Conservation (phyloP, 2,888 invertebrate genomes). For the Cerceris rybyensis region DNA sequence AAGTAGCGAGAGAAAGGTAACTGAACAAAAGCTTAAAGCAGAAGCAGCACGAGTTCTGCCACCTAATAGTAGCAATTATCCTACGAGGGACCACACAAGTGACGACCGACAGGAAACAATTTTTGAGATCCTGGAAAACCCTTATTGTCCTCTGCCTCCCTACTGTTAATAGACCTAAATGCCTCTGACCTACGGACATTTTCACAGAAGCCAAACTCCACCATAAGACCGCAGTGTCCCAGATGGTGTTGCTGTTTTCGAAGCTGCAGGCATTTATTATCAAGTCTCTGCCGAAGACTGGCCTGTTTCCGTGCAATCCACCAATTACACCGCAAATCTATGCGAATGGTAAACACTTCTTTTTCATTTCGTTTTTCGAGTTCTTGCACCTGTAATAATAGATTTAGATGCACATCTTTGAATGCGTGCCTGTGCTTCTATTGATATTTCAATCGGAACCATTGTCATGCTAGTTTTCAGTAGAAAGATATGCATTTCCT, state of each 20-base stretch:
- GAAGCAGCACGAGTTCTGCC: background rate
- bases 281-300: conserved; percentile 84
- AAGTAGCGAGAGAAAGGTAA: background rate
- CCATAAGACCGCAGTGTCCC: conserved; percentile 83
- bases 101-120: conserved; percentile 47
- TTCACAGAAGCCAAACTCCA: conserved; percentile 76
- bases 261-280: conserved; percentile 87
- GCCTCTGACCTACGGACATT: conserved; percentile 43
- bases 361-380: background rate
- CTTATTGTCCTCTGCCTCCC: conserved; percentile 38
- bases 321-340: conserved; percentile 87
- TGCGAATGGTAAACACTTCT: conserved; percentile 84
- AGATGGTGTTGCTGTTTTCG: conserved; percentile 86
- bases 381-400: no score
- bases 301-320: conserved; percentile 85
- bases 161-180: conserved; percentile 40
- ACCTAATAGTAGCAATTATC: conserved; percentile 21
- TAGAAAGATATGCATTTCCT: no score
- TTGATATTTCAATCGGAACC: no score
- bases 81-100: conserved; percentile 51
- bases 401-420: no score
- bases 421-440: no score
- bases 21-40: background rate
- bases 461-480: no score
- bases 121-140: conserved; percentile 44